Conservation (phyloP, 2,888 invertebrate genomes). For the Phalangium opilio region DNA sequence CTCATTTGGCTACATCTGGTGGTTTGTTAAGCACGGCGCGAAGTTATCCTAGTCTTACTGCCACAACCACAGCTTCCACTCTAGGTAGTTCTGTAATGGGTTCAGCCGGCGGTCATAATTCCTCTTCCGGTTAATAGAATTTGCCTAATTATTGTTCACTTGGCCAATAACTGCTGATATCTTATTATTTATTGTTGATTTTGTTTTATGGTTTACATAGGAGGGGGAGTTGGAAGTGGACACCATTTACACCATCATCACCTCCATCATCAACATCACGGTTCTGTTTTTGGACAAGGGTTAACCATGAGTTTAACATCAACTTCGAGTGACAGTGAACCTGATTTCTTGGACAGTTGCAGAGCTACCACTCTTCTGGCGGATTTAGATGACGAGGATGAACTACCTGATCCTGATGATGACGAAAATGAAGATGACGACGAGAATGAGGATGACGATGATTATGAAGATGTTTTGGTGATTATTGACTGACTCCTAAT, state of each 20-base stretch:
- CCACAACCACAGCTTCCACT: slow-evolving; percentile 24
- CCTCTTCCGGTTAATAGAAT: slow-evolving; percentile 4
- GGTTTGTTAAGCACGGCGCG: slow-evolving; percentile 85
- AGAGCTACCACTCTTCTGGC: slow-evolving; percentile 66
- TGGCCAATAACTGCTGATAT: too few species aligned
- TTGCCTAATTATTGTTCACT: slow-evolving; percentile 1
- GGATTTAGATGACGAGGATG: slow-evolving; percentile 81
- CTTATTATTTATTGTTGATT: background rate
- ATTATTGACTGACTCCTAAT: too few species aligned
- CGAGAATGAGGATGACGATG: slow-evolving; percentile 83
- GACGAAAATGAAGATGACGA: slow-evolving; percentile 74
- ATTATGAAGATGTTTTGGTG: slow-evolving; percentile 62
- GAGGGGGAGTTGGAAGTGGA: too few species aligned
- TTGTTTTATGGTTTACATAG: too few species aligned
- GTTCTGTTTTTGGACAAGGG: slow-evolving; percentile 42
- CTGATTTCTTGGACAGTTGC: slow-evolving; percentile 89
- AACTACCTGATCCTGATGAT: slow-evolving; percentile 63
- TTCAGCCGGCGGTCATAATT: background rate
- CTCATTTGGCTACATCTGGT: slow-evolving; percentile 24
- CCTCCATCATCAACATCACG: slow-evolving; percentile 2
- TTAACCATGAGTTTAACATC: slow-evolving; percentile 85
- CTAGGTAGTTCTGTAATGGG: slow-evolving; percentile 26
- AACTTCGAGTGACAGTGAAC: slow-evolving; percentile 89
- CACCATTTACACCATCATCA: slow-evolving; percentile 2
- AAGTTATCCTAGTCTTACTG: slow-evolving; percentile 83